Conservation (phyloP, 2,888 invertebrate species). For the Mythimna lalbum region DNA sequence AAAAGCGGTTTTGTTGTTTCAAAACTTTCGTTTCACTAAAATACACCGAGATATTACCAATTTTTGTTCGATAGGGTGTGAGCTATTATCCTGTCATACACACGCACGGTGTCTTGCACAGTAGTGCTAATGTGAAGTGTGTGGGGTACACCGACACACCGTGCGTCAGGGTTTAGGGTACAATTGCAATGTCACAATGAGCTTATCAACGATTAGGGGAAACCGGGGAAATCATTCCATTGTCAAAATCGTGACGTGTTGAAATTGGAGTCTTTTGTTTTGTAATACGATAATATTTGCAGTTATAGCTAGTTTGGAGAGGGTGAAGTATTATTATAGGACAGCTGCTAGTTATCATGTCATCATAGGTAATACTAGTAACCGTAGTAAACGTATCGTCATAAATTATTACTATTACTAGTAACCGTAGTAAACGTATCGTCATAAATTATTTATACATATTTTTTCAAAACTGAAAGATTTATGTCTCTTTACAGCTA, state of each 20-base stretch:
- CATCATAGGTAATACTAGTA: not conserved
- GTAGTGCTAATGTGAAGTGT: conserved; percentile 57
- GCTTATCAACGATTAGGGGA: conserved; percentile 63
- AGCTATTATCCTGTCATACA: conserved; percentile 87
- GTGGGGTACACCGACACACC: conserved; percentile 8
- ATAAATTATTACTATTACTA: not conserved
- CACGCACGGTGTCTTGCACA: conserved; percentile 80
- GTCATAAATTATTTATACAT: too few relatives aligned
- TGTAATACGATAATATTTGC: conserved; percentile 56
- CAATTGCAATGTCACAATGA: conserved; percentile 68
- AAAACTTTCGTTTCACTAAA: conserved; percentile 64
- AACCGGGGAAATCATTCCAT: conserved; percentile 61
- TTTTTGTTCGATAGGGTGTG: conserved; percentile 81
- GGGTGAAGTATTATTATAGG: conserved; percentile 30
- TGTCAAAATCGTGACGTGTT: conserved; percentile 56
- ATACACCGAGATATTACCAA: conserved; percentile 81
- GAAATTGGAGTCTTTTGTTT: conserved; percentile 59
- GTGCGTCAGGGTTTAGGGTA: conserved; percentile 58
- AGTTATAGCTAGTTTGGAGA: conserved; percentile 19
- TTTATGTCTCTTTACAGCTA: too few relatives aligned
- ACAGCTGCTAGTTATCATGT: conserved; percentile 46
- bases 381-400: too few relatives aligned
- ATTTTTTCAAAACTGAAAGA: too few relatives aligned
- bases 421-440: too few relatives aligned
- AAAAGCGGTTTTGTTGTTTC: conserved; percentile 43